A percentile compares a stretch with the other conserved stretches of the same genome.
phyloP scores from a whole-genome alignment of 2,888 invertebrate genomes.

The Calameuta pallipes region DNA sequence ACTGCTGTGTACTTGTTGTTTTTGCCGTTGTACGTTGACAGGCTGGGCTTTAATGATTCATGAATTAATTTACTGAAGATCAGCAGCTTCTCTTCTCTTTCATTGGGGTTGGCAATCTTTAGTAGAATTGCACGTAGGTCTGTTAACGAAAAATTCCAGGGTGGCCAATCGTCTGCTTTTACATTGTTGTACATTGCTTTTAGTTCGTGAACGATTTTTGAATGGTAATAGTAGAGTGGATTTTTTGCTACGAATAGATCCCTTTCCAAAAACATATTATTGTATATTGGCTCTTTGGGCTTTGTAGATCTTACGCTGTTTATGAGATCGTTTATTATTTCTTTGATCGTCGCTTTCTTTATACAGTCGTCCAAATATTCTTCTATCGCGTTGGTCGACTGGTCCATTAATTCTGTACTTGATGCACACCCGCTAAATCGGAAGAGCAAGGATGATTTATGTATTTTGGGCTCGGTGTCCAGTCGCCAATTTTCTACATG shows the following conservation, averaged over 20 bases:
- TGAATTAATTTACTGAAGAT: conserved; percentile 34
- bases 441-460: conserved; percentile 31
- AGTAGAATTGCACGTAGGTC: conserved; percentile 41
- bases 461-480: conserved; percentile 63
- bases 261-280: conserved; percentile 36
- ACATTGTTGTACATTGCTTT: conserved; percentile 28
- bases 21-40: background rate
- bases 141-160: conserved; percentile 44
- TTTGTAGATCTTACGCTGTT: conserved; percentile 10
- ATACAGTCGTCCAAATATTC: conserved; percentile 33
- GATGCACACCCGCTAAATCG: conserved; percentile 42
- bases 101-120: conserved; percentile 23
- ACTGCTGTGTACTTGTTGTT: conserved; percentile 29
- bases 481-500: conserved; percentile 69
- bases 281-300: conserved; percentile 24
- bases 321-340: conserved; percentile 40
- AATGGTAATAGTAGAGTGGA: conserved; percentile 39
- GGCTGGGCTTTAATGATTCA: conserved; percentile 27
- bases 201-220: conserved; percentile 32
- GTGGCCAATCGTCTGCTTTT: background rate
- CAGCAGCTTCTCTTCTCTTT: conserved; percentile 22
- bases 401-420: background rate
- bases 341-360: conserved; percentile 31
- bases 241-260: conserved; percentile 46
- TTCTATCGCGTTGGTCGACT: conserved; percentile 25